These are phyloP conservation scores for Meda fulgida DNA, from an alignment of 2,797 vertebrate species.

Conservation along the genomic window DNA sequence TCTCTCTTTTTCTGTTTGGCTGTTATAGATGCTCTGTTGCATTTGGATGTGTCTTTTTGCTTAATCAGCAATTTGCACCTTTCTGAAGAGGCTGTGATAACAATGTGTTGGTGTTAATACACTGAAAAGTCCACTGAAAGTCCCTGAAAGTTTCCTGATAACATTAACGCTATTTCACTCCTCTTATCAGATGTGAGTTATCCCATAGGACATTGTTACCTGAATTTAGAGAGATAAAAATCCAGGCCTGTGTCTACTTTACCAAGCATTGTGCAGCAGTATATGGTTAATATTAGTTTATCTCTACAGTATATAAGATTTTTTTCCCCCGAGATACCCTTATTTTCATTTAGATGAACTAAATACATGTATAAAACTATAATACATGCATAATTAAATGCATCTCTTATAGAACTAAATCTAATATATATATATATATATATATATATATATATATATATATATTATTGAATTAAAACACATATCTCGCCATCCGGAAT, in stretches of 20 bases:
- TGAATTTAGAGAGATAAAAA: not conserved
- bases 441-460: too few species aligned
- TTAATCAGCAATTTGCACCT: slow-evolving; percentile 49
- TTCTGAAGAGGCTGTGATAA: slow-evolving; percentile 40
- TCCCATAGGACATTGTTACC: slow-evolving; percentile 15
- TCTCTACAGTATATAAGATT: not conserved
- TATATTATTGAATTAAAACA: not conserved
- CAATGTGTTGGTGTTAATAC: slow-evolving; percentile 29
- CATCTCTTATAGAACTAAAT: not conserved
- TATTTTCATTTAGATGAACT: not conserved
- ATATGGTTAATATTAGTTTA: not conserved
- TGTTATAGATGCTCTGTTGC: slow-evolving; percentile 35
- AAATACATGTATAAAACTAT: too few species aligned
- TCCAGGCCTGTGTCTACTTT: not conserved
- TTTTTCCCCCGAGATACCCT: not conserved
- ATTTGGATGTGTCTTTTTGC: slow-evolving; percentile 25
- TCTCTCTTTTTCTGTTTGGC: not conserved
- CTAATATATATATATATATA: too few species aligned
- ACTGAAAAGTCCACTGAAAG: not conserved
- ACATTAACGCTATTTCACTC: slow-evolving; percentile 14
- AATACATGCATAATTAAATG: not conserved
- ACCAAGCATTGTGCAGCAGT: not conserved
- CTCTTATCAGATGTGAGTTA: not conserved
- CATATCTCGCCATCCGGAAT: not conserved
- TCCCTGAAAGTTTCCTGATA: not conserved